Evolutionary conservation across 2,888 invertebrate genomes (phyloP), one percentile per base, ranked within the genome.

Genomic region (Melanophora roralis): DNA sequence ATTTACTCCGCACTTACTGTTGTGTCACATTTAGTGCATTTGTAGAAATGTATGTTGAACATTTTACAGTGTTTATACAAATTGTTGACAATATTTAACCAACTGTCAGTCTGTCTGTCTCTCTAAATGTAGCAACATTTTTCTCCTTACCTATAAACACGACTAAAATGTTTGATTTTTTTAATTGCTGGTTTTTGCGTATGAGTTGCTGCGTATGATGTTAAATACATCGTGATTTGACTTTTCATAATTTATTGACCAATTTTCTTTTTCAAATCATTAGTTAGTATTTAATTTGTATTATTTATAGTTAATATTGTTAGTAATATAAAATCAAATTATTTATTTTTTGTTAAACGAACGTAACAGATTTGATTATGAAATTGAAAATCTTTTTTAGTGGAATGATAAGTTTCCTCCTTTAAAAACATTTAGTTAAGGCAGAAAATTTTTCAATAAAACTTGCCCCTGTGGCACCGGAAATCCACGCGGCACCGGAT

Each of bases 11-110:
- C 43, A 14, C 9, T 53, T 32, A 55, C 45, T 19, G 14, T 55
- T 73, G 55, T 57, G 38, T 73, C 45, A 27, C 57, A 55, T 64
- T 64, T n/a, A 38, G 45, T 36, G 16, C 45, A 53, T 53, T 72
- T 21, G 38, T 53, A 21, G 32, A 27, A 27, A 6, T 27, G 27
- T 27, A 27, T 27, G 6, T 27, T 27, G 27, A n/a, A 27, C 27
- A 6, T 27, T 27, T 27, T 3, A 27, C 27, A 27, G 27, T 27
- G 27, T 27, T 5, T 6, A 27, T n/a, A n/a, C n/a, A n/a, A n/a
- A n/a, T n/a, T n/a, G n/a, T n/a, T n/a, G n/a, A n/a, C n/a, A n/a
- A n/a, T n/a, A n/a, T n/a, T n/a, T n/a, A 27, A 27, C 27, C 27
- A 27, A 27, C 27, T 27, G 6, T 27, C 27, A 5, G 27, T 27